Percentiles rank a stretch among this genome's conserved stretches.
Evolutionary conservation across 2,113 vertebrate genomes (phyloP).

Genomic region (Neomonachus schauinslandi): DNA sequence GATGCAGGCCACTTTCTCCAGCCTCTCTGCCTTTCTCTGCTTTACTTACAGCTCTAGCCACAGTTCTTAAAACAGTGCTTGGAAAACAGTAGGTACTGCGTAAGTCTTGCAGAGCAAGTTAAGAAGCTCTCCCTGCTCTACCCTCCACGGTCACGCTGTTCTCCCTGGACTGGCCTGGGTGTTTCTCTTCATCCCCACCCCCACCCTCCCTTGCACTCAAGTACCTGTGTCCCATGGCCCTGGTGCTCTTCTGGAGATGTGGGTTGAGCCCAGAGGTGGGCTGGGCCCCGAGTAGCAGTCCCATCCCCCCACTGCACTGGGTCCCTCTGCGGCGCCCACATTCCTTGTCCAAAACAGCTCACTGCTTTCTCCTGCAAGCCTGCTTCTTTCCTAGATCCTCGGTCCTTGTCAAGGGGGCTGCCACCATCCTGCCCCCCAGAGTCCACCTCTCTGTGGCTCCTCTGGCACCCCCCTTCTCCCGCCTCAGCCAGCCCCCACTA

Average conservation of each 20-base stretch:
- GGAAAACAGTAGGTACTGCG: neutral
- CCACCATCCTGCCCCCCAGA: neutral
- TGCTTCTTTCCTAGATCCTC: neutral
- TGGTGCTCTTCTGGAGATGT: neutral
- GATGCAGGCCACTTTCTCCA: neutral
- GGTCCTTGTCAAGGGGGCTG: neutral
- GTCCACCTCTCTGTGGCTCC: neutral
- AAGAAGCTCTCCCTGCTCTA: neutral
- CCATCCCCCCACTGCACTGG: rapidly evolving
- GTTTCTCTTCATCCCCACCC: neutral
- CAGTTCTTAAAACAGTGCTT: neutral
- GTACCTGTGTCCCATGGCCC: no score
- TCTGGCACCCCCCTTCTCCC: neutral
- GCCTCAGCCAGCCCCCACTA: no score
- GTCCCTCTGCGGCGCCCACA: neutral
- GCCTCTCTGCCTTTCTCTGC: neutral
- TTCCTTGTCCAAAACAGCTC: neutral
- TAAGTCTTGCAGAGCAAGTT: neutral
- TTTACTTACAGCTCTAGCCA: neutral
- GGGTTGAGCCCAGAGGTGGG: neutral
- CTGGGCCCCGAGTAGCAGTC: neutral
- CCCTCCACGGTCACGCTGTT: no score
- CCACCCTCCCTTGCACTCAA: neutral
- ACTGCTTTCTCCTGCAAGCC: neutral
- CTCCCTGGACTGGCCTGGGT: neutral